These are phyloP conservation scores for Halcyon badia DNA, from an alignment of 2,797 vertebrate species.

Conservation along the genomic window DNA sequence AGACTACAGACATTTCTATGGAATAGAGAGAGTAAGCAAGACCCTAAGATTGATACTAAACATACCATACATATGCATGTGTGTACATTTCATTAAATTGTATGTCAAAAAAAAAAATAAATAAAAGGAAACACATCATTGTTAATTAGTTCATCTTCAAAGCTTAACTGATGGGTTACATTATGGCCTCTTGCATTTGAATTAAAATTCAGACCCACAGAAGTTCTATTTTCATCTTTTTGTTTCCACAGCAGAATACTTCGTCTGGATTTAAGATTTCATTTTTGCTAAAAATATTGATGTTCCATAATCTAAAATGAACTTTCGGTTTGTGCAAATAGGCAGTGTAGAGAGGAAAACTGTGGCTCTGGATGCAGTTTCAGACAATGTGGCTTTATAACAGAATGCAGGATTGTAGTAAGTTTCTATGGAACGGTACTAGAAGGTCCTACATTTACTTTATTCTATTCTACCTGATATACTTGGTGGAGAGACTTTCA, in stretches of 20 bases:
- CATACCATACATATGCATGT: not conserved
- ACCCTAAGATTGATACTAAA: not conserved
- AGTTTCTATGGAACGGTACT: not conserved
- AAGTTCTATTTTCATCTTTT: not conserved
- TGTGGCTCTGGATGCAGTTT: not conserved
- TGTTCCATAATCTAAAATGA: not conserved
- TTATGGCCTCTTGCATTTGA: slow-evolving; percentile 44
- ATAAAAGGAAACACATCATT: slow-evolving; percentile 55
- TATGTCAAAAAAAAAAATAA: not conserved
- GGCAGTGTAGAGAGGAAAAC: not conserved
- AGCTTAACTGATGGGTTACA: slow-evolving; percentile 48
- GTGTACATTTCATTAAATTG: not conserved
- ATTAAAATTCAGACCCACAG: slow-evolving; percentile 7
- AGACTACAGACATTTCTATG: not conserved
- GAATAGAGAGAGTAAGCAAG: not conserved
- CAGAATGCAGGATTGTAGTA: not conserved
- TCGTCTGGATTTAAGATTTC: slow-evolving; percentile 32
- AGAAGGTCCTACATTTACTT: not conserved
- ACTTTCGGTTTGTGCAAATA: not conserved
- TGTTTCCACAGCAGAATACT: slow-evolving; percentile 6
- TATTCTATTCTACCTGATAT: not conserved
- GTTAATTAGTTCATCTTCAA: slow-evolving; percentile 63
- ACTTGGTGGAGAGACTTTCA: not conserved
- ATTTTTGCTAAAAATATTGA: slow-evolving; percentile 10
- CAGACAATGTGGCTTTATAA: not conserved